Conservation (phyloP, 2,113 vertebrate genomes). For the Erpornis zantholeuca region DNA sequence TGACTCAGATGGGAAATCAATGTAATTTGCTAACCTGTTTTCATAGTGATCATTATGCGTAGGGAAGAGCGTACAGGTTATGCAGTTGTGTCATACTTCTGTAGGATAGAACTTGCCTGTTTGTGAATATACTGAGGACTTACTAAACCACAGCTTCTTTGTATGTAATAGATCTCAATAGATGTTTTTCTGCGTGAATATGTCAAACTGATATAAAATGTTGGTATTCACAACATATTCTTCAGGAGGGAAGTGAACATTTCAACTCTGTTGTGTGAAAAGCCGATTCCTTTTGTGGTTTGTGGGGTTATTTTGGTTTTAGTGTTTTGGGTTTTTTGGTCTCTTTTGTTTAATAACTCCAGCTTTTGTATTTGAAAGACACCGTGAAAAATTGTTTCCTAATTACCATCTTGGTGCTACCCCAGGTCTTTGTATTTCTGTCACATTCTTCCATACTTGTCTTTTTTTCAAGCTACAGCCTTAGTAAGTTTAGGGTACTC, state of each 20-base stretch:
- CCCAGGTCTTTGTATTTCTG: background rate
- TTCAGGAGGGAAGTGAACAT: background rate
- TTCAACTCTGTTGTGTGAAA: background rate
- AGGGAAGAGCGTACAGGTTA: background rate
- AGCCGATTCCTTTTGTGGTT: background rate
- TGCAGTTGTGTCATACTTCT: background rate
- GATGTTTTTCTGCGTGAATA: background rate
- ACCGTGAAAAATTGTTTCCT: background rate
- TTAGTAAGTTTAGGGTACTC: background rate
- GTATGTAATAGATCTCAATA: background rate
- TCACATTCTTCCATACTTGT: background rate
- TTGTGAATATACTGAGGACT: background rate
- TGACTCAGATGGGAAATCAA: background rate
- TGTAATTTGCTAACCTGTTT: background rate
- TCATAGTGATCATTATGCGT: background rate
- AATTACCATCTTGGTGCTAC: background rate
- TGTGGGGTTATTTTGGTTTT: background rate
- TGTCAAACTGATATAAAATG: background rate
- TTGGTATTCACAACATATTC: background rate
- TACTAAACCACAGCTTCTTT: background rate
- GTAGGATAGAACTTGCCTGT: background rate
- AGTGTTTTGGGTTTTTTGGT: background rate
- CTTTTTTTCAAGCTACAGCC: background rate
- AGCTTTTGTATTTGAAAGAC: background rate
- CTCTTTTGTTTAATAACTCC: background rate